phyloP scores from a whole-genome alignment of 2,888 invertebrate genomes.

The Morpho deidamia region DNA sequence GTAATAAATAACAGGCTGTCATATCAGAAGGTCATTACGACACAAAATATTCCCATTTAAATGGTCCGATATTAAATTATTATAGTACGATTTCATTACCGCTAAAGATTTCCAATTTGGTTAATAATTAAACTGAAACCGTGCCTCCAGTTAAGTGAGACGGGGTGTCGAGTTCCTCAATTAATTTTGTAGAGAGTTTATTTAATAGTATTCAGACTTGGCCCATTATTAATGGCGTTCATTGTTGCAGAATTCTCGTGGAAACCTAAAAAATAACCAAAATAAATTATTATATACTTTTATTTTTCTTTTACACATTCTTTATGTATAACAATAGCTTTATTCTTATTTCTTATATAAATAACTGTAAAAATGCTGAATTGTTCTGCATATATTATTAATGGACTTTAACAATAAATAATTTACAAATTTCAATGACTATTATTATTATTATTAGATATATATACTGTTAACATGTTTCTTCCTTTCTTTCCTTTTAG shows the following conservation, averaged over 20 bases:
- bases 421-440: too few species aligned
- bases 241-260: neutral
- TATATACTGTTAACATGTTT: slow-evolving; percentile 43
- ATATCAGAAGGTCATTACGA: neutral
- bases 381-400: too few species aligned
- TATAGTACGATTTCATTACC: neutral
- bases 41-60: slow-evolving; percentile 5
- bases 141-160: neutral
- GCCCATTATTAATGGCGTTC: neutral
- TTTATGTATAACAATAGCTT: too few species aligned
- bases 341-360: too few species aligned
- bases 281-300: too few species aligned
- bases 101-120: slow-evolving; percentile 2
- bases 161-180: neutral
- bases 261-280: too few species aligned
- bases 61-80: slow-evolving; percentile 1
- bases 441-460: too few species aligned
- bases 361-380: too few species aligned
- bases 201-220: slow-evolving; percentile 1
- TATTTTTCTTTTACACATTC: too few species aligned
- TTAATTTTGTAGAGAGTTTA: neutral
- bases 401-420: neutral
- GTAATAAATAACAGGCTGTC: neutral
- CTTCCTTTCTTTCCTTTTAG: too few species aligned
- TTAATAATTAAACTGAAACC: slow-evolving; percentile 1